Conservation (phyloP, 2,888 invertebrate species). For the Xestia c-nigrum region DNA sequence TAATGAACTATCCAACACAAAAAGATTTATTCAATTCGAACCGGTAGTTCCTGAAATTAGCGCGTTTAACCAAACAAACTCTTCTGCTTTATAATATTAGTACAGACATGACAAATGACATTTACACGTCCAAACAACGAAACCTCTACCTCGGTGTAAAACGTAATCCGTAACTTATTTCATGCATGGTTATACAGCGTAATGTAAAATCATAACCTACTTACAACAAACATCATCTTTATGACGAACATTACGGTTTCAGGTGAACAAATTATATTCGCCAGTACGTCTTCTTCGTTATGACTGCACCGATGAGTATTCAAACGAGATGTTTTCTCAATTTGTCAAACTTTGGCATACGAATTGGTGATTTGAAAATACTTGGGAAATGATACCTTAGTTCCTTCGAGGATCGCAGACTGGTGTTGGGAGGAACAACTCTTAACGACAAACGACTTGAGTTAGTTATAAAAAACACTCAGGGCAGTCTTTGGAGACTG, state of each 20-base stretch:
- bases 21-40: too few relatives aligned
- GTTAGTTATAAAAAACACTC: neutral
- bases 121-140: conserved; percentile 21
- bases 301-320: neutral
- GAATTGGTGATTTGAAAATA: neutral
- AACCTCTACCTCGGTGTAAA: neutral
- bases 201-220: conserved; percentile 34
- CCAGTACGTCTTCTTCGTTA: neutral
- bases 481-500: too few relatives aligned
- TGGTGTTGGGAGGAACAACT: neutral
- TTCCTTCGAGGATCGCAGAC: neutral
- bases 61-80: too few relatives aligned
- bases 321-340: conserved; percentile 1
- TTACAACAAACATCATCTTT: conserved; percentile 26
- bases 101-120: conserved; percentile 15
- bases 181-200: conserved; percentile 32
- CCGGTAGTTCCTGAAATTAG: too few relatives aligned
- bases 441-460: neutral
- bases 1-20: too few relatives aligned
- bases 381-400: neutral
- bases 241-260: conserved; percentile 24
- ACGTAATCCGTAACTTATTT: conserved; percentile 35
- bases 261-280: conserved; percentile 25
- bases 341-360: neutral
- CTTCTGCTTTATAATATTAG: too few relatives aligned